These are phyloP conservation scores for Volucella zonaria DNA, from an alignment of 2,888 invertebrate genomes.

Conservation along the genomic window DNA sequence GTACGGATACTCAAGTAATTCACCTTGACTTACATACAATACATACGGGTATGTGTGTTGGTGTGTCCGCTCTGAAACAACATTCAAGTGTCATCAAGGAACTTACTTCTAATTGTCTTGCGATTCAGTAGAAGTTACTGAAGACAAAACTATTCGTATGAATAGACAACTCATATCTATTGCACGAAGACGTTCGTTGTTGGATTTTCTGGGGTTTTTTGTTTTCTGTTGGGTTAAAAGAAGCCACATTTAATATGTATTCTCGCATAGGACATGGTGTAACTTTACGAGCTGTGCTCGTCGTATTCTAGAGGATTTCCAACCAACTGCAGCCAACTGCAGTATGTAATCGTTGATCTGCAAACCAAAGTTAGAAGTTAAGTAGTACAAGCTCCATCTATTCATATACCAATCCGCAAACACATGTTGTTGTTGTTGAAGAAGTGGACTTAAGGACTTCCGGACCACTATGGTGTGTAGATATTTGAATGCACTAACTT, in stretches of 20 bases:
- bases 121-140: constrained; percentile 27
- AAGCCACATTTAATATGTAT: constrained; percentile 13
- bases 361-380: constrained; percentile 22
- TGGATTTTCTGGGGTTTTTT: neutral
- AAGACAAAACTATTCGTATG: neutral
- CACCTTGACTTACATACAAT: constrained; percentile 33
- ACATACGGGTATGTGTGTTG: neutral
- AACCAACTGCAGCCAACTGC: constrained; percentile 30
- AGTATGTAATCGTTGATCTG: constrained; percentile 42
- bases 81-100: neutral
- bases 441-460: too few species aligned
- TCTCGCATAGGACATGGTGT: constrained; percentile 9
- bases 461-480: neutral
- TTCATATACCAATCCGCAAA: neutral
- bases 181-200: constrained; percentile 4
- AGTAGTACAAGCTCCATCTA: neutral
- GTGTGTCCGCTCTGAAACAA: too few species aligned
- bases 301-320: too few species aligned
- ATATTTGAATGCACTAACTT: neutral
- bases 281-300: constrained; percentile 2
- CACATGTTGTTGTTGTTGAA: neutral
- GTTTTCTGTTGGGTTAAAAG: neutral
- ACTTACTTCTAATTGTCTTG: constrained; percentile 39
- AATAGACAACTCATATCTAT: constrained; percentile 1
- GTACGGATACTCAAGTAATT: constrained; percentile 16